Evolutionary conservation across 1,140 invertebrate species (phyloP).

Genomic region (Panulirus ornatus): DNA sequence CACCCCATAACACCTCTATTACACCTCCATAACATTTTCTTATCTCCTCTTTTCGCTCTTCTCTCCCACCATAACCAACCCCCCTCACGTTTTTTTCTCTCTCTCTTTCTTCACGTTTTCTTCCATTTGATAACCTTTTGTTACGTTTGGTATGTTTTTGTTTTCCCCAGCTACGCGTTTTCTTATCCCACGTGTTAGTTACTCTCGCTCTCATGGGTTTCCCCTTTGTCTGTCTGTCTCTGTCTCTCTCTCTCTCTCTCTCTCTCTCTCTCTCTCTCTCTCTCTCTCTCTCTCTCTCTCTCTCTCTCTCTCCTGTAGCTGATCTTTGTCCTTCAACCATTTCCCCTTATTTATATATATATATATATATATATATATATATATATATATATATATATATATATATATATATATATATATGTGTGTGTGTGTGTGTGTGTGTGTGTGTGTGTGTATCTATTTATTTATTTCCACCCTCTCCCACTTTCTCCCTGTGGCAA

Average conservation of each 20-base stretch:
- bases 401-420: too few relatives aligned
- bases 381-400: too few relatives aligned
- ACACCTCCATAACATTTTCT: neutral
- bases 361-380: too few relatives aligned
- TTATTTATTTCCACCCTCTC: too few relatives aligned
- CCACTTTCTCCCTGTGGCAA: too few relatives aligned
- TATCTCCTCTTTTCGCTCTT: neutral
- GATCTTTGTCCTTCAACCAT: neutral
- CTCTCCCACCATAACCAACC: neutral
- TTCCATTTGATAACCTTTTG: neutral
- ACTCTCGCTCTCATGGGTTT: neutral
- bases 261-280: neutral
- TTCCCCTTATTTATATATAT: neutral
- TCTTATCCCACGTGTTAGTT: neutral
- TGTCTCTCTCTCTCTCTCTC: neutral
- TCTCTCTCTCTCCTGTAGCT: neutral
- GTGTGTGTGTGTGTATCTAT: too few relatives aligned
- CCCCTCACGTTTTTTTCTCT: neutral
- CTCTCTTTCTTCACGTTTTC: neutral
- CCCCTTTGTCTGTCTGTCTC: neutral
- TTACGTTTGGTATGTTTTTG: neutral
- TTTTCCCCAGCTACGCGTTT: neutral
- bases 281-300: constrained; percentile 6
- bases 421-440: too few relatives aligned
- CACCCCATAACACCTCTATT: neutral